Evolutionary conservation across 1,140 invertebrate species (phyloP).

Genomic region (Agrilus planipennis): DNA sequence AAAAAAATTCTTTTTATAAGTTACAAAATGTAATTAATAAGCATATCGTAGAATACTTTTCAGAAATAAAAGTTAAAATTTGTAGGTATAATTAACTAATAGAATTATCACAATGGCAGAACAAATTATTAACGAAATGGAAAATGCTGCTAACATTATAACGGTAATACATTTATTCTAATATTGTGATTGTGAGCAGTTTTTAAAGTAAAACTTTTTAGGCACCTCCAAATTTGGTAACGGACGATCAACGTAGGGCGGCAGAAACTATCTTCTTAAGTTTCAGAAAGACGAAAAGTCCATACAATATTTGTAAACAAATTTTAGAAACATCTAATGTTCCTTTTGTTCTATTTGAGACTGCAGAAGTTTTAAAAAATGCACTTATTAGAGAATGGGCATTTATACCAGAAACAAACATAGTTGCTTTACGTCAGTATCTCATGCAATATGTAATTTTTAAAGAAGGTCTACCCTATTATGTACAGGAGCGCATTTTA

Average conservation of each 20-base stretch:
- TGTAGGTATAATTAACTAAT: constrained; percentile 4
- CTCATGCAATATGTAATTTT: constrained; percentile 63
- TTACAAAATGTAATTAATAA: too few species aligned
- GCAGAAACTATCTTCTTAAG: constrained; percentile 70
- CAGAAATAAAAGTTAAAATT: too few species aligned
- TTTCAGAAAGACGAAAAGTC: constrained; percentile 70
- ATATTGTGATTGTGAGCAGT: constrained; percentile 6
- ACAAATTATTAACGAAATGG: constrained; percentile 25
- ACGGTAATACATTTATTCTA: constrained; percentile 20
- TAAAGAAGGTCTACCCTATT: constrained; percentile 42
- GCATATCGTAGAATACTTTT: too few species aligned
- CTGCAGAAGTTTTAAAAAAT: constrained; percentile 70
- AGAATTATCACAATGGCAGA: constrained; percentile 14
- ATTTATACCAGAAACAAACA: constrained; percentile 50
- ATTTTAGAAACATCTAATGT: constrained; percentile 67
- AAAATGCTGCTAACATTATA: constrained; percentile 28
- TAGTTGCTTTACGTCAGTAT: constrained; percentile 62
- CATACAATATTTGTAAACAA: constrained; percentile 67
- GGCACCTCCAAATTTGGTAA: constrained; percentile 73
- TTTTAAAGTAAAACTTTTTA: constrained; percentile 28
- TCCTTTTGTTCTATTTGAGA: constrained; percentile 80
- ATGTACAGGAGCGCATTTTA: constrained; percentile 54
- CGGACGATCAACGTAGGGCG: constrained; percentile 59
- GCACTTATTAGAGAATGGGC: constrained; percentile 75
- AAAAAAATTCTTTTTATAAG: too few species aligned